These are phyloP conservation scores for Alligator sinensis DNA, from an alignment of 2,113 vertebrate species.

Conservation along the genomic window DNA sequence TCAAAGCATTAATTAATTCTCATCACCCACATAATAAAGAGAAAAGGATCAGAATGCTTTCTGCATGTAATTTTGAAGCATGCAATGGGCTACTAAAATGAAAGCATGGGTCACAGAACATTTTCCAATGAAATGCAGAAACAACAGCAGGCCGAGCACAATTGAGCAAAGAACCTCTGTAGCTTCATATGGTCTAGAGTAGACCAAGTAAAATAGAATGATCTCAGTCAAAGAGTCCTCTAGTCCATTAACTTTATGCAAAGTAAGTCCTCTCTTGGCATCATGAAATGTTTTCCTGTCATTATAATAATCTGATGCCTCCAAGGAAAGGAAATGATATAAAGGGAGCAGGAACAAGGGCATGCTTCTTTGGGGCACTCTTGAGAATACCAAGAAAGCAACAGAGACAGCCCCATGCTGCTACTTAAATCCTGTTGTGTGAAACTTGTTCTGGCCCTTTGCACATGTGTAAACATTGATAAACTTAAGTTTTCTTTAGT, in stretches of 20 bases:
- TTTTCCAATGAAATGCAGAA: background rate
- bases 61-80: background rate
- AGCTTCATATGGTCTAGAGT: background rate
- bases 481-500: background rate
- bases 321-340: too few species aligned
- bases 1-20: background rate
- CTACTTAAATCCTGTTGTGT: background rate
- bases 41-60: background rate
- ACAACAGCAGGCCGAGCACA: background rate
- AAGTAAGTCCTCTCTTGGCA: background rate
- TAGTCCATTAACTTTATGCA: background rate
- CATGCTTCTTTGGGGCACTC: too few species aligned
- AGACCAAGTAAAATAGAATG: background rate
- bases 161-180: background rate
- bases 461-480: background rate
- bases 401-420: background rate
- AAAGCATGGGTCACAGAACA: background rate
- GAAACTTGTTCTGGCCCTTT: background rate
- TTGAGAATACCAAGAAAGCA: too few species aligned
- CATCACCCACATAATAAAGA: background rate
- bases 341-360: too few species aligned
- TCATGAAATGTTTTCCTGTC: background rate
- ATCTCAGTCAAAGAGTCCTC: background rate
- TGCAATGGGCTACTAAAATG: background rate
- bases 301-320: background rate